Evolutionary conservation across 2,113 vertebrate species (phyloP).

Genomic region (Oryzias celebensis): DNA sequence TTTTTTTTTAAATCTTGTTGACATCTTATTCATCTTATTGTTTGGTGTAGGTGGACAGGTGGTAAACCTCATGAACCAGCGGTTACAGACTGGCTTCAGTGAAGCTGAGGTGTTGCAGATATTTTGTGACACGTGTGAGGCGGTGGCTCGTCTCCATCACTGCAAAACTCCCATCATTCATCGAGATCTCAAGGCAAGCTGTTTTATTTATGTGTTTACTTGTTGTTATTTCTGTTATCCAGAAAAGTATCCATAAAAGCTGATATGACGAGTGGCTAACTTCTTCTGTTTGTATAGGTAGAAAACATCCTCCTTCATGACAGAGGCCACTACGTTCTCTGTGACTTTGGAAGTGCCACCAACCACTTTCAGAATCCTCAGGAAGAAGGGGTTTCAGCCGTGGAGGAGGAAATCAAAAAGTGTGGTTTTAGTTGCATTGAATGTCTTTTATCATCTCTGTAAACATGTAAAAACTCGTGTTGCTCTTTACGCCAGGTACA

Average conservation of each 20-base stretch:
- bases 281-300: constrained; percentile 77
- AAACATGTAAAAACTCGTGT: constrained; percentile 2
- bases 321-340: constrained; percentile 95
- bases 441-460: background rate
- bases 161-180: constrained; percentile 94
- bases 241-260: no score
- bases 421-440: constrained; percentile 60
- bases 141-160: constrained; percentile 90
- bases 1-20: background rate
- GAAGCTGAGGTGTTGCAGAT: constrained; percentile 93
- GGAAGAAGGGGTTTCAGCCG: constrained; percentile 85
- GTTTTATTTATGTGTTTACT: background rate
- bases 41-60: constrained; percentile 88
- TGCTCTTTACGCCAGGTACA: constrained; percentile 83
- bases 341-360: constrained; percentile 97
- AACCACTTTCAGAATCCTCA: constrained; percentile 95
- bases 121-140: constrained; percentile 97
- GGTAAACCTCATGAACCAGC: constrained; percentile 97
- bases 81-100: constrained; percentile 91
- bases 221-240: background rate
- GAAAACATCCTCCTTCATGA: constrained; percentile 98
- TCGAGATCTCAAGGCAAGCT: constrained; percentile 90
- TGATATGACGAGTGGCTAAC: background rate
- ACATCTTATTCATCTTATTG: background rate
- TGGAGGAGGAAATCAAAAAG: constrained; percentile 99